These are phyloP conservation scores for Holothuria leucospilota DNA, from an alignment of 53 echinoderm and acorn worm genomes.

Conservation along the genomic window DNA sequence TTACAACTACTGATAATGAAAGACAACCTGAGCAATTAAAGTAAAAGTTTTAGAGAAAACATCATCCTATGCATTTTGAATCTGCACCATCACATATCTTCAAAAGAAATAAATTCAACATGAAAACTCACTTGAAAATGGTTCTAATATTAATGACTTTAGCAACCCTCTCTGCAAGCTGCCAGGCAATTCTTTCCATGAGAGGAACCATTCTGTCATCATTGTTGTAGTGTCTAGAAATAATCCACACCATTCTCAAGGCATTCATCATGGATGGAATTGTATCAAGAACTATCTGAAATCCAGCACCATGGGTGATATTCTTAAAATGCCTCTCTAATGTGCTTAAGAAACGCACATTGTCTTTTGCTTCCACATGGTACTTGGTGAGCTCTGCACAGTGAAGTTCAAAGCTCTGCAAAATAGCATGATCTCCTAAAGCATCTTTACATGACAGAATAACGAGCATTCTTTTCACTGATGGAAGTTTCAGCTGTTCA, in stretches of 20 bases:
- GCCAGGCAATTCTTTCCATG: constrained; percentile 99
- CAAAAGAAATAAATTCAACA: not conserved
- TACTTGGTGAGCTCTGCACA: constrained; percentile 97
- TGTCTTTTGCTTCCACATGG: constrained; percentile 98
- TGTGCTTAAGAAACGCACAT: constrained; percentile 97
- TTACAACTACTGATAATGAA: too few species aligned
- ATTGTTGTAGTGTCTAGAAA: constrained; percentile 97
- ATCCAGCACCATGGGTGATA: constrained; percentile 96
- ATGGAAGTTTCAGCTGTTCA: constrained; percentile 90
- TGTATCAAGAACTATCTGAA: constrained; percentile 94
- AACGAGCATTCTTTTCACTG: constrained; percentile 90
- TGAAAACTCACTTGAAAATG: constrained; percentile 89
- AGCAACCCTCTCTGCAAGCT: constrained; percentile 95
- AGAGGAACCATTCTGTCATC: constrained; percentile 99
- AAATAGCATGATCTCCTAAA: constrained; percentile 90
- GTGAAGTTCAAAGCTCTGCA: constrained; percentile 96
- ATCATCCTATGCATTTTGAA: too few species aligned
- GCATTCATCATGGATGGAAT: constrained; percentile 99
- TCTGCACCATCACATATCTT: too few species aligned
- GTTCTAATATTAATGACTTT: constrained; percentile 99
- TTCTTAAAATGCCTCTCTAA: constrained; percentile 99
- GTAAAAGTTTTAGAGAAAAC: too few species aligned
- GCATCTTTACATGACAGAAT: constrained; percentile 90
- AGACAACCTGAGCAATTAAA: too few species aligned
- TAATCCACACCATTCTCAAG: constrained; percentile 99